phyloP scores from a whole-genome alignment of 1,140 invertebrate species.

The Formica exsecta region DNA sequence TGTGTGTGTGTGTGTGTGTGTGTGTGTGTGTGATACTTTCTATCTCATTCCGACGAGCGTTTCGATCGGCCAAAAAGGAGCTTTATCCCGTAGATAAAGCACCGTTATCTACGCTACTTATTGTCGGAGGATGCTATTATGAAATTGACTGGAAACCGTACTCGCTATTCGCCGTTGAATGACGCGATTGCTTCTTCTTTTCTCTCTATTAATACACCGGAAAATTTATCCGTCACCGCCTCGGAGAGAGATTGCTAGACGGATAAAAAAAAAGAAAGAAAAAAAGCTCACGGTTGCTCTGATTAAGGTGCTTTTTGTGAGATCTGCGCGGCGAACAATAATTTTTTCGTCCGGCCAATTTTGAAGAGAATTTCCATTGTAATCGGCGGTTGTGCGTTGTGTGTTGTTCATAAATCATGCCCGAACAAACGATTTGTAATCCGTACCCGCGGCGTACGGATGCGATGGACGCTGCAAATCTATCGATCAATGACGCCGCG shows the following conservation, averaged over 20 bases:
- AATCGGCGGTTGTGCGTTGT: constrained; percentile 22
- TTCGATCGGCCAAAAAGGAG: constrained; percentile 49
- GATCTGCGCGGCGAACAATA: constrained; percentile 48
- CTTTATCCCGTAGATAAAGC: constrained; percentile 47
- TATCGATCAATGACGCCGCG: constrained; percentile 52
- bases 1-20: constrained; percentile 13
- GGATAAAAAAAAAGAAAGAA: background rate
- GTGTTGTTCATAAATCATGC: constrained; percentile 67
- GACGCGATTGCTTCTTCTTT: constrained; percentile 55
- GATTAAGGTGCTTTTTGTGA: constrained; percentile 59
- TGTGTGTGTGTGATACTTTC: constrained; percentile 62
- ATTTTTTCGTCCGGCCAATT: constrained; percentile 63
- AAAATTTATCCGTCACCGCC: constrained; percentile 13
- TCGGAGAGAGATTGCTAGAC: background rate
- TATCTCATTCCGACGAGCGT: constrained; percentile 66
- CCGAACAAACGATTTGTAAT: constrained; percentile 60
- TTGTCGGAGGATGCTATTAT: constrained; percentile 53
- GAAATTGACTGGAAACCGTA: constrained; percentile 58
- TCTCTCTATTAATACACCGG: background rate
- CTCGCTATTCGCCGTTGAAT: constrained; percentile 43
- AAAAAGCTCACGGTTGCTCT: background rate
- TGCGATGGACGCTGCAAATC: constrained; percentile 51
- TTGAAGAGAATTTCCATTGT: constrained; percentile 45
- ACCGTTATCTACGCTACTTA: constrained; percentile 69
- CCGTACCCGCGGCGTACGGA: constrained; percentile 31